These are phyloP conservation scores for Leptinotarsa juncta DNA, from an alignment of 2,888 invertebrate species.

Conservation along the genomic window DNA sequence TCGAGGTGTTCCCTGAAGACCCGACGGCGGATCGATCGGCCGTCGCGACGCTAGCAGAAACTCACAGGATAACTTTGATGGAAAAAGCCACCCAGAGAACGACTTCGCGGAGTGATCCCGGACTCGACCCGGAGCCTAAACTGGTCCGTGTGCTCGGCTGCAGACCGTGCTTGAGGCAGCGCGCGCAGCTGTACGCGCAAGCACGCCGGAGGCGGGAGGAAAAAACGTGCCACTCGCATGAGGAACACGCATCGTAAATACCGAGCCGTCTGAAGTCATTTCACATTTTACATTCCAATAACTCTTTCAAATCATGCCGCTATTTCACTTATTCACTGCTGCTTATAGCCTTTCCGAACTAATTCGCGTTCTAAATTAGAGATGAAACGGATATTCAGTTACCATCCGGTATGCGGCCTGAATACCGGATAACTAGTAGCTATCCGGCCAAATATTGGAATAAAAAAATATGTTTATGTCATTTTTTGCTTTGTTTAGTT, in stretches of 20 bases:
- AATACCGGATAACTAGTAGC: no score
- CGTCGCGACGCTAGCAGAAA: neutral
- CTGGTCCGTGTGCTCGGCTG: conserved; percentile 56
- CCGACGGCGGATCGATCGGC: neutral
- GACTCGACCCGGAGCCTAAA: conserved; percentile 57
- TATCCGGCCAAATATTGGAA: no score
- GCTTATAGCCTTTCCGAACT: no score
- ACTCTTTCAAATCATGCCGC: no score
- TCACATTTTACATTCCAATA: no score
- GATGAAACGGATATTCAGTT: no score
- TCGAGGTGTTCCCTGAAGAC: neutral
- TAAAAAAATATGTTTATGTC: no score
- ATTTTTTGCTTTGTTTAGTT: no score
- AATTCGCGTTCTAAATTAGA: no score
- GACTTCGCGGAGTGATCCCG: conserved; percentile 28
- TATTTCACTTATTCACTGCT: no score
- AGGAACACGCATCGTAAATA: neutral
- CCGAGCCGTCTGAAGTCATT: neutral
- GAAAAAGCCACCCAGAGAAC: conserved; percentile 36
- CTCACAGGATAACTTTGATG: neutral
- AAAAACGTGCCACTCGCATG: conserved; percentile 34
- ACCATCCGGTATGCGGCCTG: no score
- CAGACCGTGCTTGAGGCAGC: conserved; percentile 56
- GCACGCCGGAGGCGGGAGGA: conserved; percentile 24
- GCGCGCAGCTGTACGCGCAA: conserved; percentile 43